Evolutionary conservation across 2,797 vertebrate genomes (phyloP), one percentile per base, ranked within the genome.

Genomic region (Pseudochaenichthys georgianus): DNA sequence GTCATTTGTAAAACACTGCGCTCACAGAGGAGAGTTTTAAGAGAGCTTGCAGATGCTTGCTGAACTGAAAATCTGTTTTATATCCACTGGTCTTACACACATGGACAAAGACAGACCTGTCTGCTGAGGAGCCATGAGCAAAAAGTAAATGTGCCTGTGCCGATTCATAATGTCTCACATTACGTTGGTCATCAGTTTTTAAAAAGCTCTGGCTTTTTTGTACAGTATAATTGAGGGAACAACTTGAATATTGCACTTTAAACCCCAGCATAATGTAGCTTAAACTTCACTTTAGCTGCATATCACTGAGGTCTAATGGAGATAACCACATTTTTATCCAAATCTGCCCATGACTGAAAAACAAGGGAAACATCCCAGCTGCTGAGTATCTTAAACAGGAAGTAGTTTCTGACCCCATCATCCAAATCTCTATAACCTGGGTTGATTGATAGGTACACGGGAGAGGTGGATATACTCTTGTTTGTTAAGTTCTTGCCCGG

Each of bases 161-260:
- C 68, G 55, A 61, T 76, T 3, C 38, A 59, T 28, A 28, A 28
- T 16, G 2, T 50, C 38, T 55, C 15, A 47, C 48, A 51, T 70
- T 47, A 63, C 12, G 68, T 53, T 21, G 45, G 9, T 66, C 13
- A 55, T 62, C 19, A 54, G 34, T 51, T 34, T 46, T 61, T 52
- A 19, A 52, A 76, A 52, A 54, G 10, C 72, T 23, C 17, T 60
- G 53, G 13, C 28, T 43, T 61, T 34, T 31, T 43, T 46, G 8
- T 59, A 21, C 21, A 21, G 21, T 21, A 19, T 46, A 46, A 55
- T 62, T 2, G 5, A 70, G 12, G 28, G 58, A 58, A 76, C 73
- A 38, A 38, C 13, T 1, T 34, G 12, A 73, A 88, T 91, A 91
- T 91, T 90, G 87, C 89, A 84, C 84, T 63, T 87, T 5, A n/a